Percentiles rank a stretch among this genome's conserved stretches.
These are phyloP conservation scores for Polyodon spathula DNA, from an alignment of 2,113 vertebrate genomes.

Conservation along the genomic window DNA sequence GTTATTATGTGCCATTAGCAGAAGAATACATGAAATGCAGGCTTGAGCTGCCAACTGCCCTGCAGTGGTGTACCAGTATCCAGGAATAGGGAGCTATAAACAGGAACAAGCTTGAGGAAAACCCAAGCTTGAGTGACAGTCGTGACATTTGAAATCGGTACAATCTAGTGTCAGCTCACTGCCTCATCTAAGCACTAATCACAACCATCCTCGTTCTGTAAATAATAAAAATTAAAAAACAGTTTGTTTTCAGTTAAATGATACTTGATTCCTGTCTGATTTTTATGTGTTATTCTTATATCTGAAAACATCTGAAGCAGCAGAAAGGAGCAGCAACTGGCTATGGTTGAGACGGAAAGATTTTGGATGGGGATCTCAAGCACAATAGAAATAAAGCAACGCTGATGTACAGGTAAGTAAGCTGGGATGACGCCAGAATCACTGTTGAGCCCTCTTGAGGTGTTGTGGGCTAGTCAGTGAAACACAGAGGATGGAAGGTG, in stretches of 20 bases:
- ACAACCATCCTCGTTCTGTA: neutral
- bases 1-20: neutral
- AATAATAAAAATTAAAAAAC: neutral
- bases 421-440: too few species aligned
- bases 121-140: constrained; percentile 33
- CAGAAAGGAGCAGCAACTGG: too few species aligned
- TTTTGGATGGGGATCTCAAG: too few species aligned
- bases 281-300: neutral
- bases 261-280: neutral
- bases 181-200: neutral
- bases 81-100: constrained; percentile 42
- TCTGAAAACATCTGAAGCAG: too few species aligned
- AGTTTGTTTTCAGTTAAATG: neutral
- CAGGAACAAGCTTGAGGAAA: constrained; percentile 37
- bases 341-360: too few species aligned
- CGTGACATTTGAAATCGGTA: constrained; percentile 35
- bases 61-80: constrained; percentile 18
- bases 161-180: constrained; percentile 25
- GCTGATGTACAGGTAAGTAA: too few species aligned
- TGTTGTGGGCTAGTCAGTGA: too few species aligned
- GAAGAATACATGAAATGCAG: constrained; percentile 13
- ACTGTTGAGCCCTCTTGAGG: too few species aligned
- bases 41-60: constrained; percentile 20
- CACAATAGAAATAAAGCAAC: too few species aligned
- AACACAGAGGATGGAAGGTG: too few species aligned